phyloP scores from a whole-genome alignment of 2,797 vertebrate species.

The Ctenopoma multispine region DNA sequence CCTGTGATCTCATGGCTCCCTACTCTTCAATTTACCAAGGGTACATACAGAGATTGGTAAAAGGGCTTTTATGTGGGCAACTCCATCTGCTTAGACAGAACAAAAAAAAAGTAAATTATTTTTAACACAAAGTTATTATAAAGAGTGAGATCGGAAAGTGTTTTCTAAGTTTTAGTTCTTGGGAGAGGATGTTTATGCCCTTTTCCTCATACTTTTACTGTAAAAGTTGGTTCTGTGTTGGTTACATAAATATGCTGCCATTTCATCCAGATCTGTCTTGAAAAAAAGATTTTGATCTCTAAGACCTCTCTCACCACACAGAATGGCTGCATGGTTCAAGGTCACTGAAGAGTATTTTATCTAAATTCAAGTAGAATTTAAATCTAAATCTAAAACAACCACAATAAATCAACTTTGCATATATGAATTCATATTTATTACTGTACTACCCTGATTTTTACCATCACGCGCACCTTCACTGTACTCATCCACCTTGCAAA shows the following conservation, averaged over 20 bases:
- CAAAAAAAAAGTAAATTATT: conserved; percentile 34
- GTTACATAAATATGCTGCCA: not conserved
- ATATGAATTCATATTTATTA: not conserved
- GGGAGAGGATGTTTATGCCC: not conserved
- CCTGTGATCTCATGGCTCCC: conserved; percentile 28
- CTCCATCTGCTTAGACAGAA: conserved; percentile 68
- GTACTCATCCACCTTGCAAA: not conserved
- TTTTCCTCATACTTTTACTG: not conserved
- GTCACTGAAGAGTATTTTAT: not conserved
- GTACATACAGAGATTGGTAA: conserved; percentile 29
- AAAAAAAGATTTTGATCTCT: too few relatives aligned
- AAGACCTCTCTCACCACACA: not conserved
- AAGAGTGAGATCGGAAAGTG: conserved; percentile 13
- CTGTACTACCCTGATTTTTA: not conserved
- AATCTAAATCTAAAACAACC: not conserved
- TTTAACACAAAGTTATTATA: conserved; percentile 36
- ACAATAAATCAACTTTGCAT: not conserved
- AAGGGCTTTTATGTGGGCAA: conserved; percentile 52
- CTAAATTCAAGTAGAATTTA: not conserved
- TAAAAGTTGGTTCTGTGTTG: conserved; percentile 7
- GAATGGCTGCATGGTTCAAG: not conserved
- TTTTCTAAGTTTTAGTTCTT: conserved; percentile 6
- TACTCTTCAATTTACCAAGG: conserved; percentile 37
- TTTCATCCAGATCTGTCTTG: not conserved
- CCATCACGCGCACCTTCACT: not conserved